Evolutionary conservation across 1,140 invertebrate species (phyloP).

Genomic region (Cylas formicarius): DNA sequence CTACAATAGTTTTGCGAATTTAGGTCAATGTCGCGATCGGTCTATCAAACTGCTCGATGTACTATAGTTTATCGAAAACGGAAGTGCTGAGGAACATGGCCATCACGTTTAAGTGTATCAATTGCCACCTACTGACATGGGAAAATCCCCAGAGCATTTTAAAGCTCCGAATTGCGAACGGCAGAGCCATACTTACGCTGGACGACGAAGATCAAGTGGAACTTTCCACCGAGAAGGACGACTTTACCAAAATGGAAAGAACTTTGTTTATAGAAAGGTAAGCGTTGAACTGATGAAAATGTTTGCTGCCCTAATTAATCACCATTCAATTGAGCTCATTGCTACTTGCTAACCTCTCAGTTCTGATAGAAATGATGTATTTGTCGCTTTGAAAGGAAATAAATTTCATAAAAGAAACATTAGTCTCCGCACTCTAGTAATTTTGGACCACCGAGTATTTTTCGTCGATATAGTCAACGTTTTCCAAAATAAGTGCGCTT

Average conservation of each 20-base stretch:
- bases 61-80: slow-evolving; percentile 51
- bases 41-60: slow-evolving; percentile 62
- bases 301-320: too few species aligned
- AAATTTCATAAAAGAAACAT: too few species aligned
- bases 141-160: slow-evolving; percentile 1
- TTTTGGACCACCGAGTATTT: too few species aligned
- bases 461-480: too few species aligned
- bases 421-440: too few species aligned
- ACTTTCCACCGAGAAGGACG: slow-evolving; percentile 10
- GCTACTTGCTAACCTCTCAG: too few species aligned
- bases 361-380: too few species aligned
- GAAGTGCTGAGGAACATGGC: slow-evolving; percentile 23
- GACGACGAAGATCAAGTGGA: slow-evolving; percentile 3
- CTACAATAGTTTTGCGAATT: too few species aligned
- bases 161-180: slow-evolving; percentile 13
- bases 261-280: slow-evolving; percentile 19
- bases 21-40: slow-evolving; percentile 30
- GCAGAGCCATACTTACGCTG: slow-evolving; percentile 4
- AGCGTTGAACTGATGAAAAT: background rate
- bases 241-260: slow-evolving; percentile 12
- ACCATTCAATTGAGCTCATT: too few species aligned
- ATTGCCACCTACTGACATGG: slow-evolving; percentile 25
- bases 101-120: slow-evolving; percentile 26
- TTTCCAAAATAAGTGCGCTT: too few species aligned
- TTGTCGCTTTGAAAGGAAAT: too few species aligned